A percentile compares a stretch with the other conserved stretches of the same genome.
Conservation (phyloP, 2,888 invertebrate genomes). For the Drosophila kokeensis region DNA sequence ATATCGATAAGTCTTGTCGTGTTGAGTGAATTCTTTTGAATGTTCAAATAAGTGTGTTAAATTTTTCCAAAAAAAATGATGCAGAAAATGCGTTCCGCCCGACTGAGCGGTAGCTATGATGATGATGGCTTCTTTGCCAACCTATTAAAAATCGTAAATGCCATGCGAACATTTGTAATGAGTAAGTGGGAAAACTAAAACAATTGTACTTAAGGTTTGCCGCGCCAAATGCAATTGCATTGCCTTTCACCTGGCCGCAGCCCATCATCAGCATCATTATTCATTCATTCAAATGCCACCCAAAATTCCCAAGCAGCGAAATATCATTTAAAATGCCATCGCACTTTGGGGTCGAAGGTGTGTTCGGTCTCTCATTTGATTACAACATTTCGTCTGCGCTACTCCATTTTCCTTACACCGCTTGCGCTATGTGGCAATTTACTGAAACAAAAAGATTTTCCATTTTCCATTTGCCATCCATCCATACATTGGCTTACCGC, state of each 20-base stretch:
- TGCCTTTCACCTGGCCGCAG: slow-evolving; percentile 66
- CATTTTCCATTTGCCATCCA: slow-evolving; percentile 32
- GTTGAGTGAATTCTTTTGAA: slow-evolving; percentile 8
- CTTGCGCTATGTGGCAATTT: slow-evolving; percentile 31
- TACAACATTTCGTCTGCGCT: slow-evolving; percentile 53
- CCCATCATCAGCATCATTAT: slow-evolving; percentile 7
- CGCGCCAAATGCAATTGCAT: slow-evolving; percentile 62
- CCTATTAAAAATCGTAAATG: slow-evolving; percentile 51
- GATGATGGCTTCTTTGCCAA: slow-evolving; percentile 37
- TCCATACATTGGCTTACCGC: slow-evolving; percentile 6
- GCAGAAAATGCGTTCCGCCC: slow-evolving; percentile 53
- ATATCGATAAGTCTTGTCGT: slow-evolving; percentile 9
- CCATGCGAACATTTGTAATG: slow-evolving; percentile 61
- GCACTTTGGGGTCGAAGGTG: slow-evolving; percentile 57
- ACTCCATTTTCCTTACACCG: slow-evolving; percentile 67
- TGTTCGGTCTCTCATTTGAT: slow-evolving; percentile 31
- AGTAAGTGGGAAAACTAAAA: slow-evolving; percentile 22
- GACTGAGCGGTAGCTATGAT: slow-evolving; percentile 44
- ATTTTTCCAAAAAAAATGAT: slow-evolving; percentile 9
- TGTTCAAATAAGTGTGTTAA: neutral
- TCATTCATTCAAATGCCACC: slow-evolving; percentile 38
- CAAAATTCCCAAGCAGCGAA: slow-evolving; percentile 58
- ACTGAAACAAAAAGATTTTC: slow-evolving; percentile 41
- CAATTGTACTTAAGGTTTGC: slow-evolving; percentile 43
- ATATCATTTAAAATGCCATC: slow-evolving; percentile 72